Percentiles rank a stretch among this genome's conserved stretches.
Conservation (phyloP, 2,888 invertebrate genomes). For the Lasioglossum marginatum region DNA sequence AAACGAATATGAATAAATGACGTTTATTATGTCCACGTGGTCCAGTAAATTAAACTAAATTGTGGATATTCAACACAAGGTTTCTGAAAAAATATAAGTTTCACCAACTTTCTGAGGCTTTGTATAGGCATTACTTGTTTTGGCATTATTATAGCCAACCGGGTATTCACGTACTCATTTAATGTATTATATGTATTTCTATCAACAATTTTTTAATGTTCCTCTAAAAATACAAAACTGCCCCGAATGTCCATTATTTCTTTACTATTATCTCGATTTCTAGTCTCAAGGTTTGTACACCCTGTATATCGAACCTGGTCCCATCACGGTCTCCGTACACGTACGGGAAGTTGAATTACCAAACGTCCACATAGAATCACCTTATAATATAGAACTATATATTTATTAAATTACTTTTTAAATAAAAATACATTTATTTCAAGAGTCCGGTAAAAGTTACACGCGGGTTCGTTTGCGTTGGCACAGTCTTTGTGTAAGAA, state of each 20-base stretch:
- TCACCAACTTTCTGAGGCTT: not conserved
- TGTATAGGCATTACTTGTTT: no score
- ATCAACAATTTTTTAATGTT: no score
- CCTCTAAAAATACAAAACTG: no score
- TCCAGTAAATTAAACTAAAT: not conserved
- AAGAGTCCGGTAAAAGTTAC: constrained; percentile 33
- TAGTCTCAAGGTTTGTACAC: not conserved
- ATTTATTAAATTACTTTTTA: constrained; percentile 47
- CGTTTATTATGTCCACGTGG: not conserved
- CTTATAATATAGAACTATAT: not conserved
- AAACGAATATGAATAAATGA: not conserved
- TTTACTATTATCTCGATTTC: no score
- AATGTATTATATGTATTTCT: no score
- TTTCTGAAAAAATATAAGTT: not conserved
- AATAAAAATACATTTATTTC: constrained; percentile 58
- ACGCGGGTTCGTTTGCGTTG: constrained; percentile 25
- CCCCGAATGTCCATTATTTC: no score
- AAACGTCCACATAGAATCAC: not conserved
- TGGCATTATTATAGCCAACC: no score
- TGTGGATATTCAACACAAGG: not conserved
- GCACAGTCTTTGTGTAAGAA: constrained; percentile 50
- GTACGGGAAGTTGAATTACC: not conserved
- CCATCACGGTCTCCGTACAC: not conserved
- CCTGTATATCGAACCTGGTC: not conserved
- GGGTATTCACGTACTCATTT: no score